Evolutionary conservation across 2,888 invertebrate genomes (phyloP).

Genomic region (Ommatoiulus sabulosus): DNA sequence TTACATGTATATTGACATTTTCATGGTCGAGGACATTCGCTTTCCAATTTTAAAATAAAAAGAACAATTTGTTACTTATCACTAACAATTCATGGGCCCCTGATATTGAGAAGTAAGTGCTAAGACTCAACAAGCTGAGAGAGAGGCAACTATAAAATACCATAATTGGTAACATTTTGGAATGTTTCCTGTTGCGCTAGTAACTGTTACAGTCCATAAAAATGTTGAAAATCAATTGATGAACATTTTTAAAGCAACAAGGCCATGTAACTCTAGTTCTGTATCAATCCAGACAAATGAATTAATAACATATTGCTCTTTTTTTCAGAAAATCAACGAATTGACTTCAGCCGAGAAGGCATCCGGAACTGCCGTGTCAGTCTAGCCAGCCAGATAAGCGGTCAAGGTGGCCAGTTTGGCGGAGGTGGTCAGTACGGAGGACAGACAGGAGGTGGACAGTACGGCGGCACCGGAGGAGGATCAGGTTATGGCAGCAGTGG

Average conservation of each 20-base stretch:
- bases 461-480: conserved; percentile 54
- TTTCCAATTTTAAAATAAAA: not conserved
- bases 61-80: no score
- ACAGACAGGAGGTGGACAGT: conserved; percentile 57
- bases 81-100: no score
- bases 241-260: not conserved
- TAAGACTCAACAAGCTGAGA: no score
- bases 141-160: no score
- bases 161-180: no score
- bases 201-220: no score
- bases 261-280: not conserved
- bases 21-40: not conserved
- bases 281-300: not conserved
- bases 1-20: no score
- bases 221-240: not conserved
- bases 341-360: conserved; percentile 59
- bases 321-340: conserved; percentile 57
- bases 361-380: conserved; percentile 56
- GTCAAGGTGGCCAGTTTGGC: conserved; percentile 53
- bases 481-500: conserved; percentile 26
- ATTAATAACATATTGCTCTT: not conserved
- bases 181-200: no score
- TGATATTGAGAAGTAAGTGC: no score
- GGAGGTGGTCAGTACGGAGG: conserved; percentile 54
- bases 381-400: conserved; percentile 49